Conservation (phyloP, 2,113 vertebrate species). For the Gopherus flavomarginatus region DNA sequence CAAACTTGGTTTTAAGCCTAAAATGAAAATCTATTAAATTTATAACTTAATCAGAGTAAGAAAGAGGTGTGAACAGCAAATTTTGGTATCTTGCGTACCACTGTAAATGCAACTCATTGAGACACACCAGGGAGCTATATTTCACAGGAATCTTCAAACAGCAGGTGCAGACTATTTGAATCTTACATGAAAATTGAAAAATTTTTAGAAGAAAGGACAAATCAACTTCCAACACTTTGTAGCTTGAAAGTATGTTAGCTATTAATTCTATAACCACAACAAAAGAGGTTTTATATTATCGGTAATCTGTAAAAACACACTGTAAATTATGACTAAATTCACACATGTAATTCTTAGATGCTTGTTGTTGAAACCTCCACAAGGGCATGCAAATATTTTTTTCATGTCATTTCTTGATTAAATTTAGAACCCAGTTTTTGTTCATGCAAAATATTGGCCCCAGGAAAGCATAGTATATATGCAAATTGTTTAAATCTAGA, state of each 20-base stretch:
- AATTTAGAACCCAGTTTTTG: neutral
- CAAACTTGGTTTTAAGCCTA: neutral
- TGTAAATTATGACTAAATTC: neutral
- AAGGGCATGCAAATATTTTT: neutral
- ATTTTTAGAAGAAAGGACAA: conserved; percentile 18
- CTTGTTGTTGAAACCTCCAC: neutral
- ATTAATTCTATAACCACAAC: neutral
- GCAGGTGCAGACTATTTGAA: conserved; percentile 17
- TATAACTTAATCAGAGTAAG: too few relatives aligned
- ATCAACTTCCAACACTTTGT: neutral
- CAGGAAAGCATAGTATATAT: neutral
- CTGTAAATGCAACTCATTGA: conserved; percentile 22
- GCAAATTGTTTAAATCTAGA: neutral
- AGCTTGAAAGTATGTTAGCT: neutral
- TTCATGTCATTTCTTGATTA: neutral
- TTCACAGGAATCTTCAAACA: conserved; percentile 37
- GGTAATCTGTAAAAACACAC: neutral
- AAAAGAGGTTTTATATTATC: neutral
- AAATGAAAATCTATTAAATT: too few relatives aligned
- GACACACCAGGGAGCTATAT: neutral
- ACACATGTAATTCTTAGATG: neutral
- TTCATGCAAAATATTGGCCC: neutral
- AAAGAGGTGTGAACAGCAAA: neutral
- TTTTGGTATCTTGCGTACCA: neutral
- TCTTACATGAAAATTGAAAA: conserved; percentile 4